Conservation (phyloP, 2,797 vertebrate genomes). For the Cetoscarus ocellatus region DNA sequence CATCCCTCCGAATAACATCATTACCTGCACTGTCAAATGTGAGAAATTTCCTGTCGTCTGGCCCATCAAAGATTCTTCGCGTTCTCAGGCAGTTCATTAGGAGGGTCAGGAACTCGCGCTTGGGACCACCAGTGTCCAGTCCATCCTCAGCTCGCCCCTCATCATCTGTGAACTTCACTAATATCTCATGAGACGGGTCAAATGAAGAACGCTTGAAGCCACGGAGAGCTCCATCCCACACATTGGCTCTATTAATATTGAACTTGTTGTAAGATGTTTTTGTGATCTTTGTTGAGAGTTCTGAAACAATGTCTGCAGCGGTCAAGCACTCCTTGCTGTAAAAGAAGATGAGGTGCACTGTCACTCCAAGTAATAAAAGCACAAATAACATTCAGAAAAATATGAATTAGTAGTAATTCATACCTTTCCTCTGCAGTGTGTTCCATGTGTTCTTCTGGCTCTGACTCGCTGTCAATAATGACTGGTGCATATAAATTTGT, state of each 20-base stretch:
- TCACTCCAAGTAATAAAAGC: background rate
- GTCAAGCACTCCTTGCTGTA: background rate
- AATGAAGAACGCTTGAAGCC: background rate
- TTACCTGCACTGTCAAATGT: no score
- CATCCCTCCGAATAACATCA: no score
- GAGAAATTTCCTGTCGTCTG: no score
- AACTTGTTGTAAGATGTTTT: background rate
- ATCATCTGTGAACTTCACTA: no score
- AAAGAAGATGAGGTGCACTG: background rate
- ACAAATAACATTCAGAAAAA: no score
- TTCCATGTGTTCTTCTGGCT: background rate
- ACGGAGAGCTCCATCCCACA: no score
- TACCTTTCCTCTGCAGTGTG: background rate
- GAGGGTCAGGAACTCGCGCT: no score
- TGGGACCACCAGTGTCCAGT: no score
- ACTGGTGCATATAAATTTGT: background rate
- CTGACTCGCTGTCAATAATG: background rate
- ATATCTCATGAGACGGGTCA: no score
- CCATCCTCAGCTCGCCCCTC: no score
- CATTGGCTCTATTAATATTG: background rate
- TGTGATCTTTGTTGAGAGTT: background rate
- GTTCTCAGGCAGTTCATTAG: no score
- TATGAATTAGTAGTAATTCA: background rate
- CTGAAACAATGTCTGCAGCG: background rate
- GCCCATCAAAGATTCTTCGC: no score